Conservation (phyloP, 2,888 invertebrate genomes). For the Morinoia aosen region DNA sequence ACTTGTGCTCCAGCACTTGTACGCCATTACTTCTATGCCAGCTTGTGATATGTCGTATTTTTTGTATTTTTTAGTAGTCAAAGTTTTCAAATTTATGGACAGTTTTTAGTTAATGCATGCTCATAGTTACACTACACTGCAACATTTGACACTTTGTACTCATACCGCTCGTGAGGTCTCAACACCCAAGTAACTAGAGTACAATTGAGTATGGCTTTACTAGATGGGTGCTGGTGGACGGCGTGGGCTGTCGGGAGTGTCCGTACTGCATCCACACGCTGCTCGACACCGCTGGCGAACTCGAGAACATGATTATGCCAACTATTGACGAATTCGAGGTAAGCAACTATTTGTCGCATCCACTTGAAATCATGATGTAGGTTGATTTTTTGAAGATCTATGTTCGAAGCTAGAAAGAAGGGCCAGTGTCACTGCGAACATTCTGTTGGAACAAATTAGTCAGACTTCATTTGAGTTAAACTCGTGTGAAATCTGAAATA, state of each 20-base stretch:
- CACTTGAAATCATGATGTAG: background rate
- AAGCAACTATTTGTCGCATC: slow-evolving; percentile 67
- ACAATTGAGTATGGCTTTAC: background rate
- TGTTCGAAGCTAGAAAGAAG: background rate
- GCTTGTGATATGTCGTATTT: too few relatives aligned
- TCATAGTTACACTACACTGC: background rate
- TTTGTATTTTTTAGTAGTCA: background rate
- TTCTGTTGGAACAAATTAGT: too few relatives aligned
- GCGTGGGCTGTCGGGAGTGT: slow-evolving; percentile 89
- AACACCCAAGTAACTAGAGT: background rate
- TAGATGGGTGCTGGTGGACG: slow-evolving; percentile 84
- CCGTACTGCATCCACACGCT: slow-evolving; percentile 93
- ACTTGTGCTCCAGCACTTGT: too few relatives aligned
- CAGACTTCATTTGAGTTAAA: too few relatives aligned
- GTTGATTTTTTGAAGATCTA: background rate
- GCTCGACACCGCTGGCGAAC: slow-evolving; percentile 85
- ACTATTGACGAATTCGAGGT: slow-evolving; percentile 83
- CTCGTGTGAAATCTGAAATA: too few relatives aligned
- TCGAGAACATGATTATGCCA: slow-evolving; percentile 80
- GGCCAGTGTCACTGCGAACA: too few relatives aligned
- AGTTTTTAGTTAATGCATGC: background rate
- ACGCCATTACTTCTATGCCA: too few relatives aligned
- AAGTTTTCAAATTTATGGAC: background rate
- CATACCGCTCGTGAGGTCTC: background rate
- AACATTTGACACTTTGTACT: background rate